Base-by-base conservation (phyloP, 2,888 invertebrate genomes). In the Eupithecia centaureata region DNA sequence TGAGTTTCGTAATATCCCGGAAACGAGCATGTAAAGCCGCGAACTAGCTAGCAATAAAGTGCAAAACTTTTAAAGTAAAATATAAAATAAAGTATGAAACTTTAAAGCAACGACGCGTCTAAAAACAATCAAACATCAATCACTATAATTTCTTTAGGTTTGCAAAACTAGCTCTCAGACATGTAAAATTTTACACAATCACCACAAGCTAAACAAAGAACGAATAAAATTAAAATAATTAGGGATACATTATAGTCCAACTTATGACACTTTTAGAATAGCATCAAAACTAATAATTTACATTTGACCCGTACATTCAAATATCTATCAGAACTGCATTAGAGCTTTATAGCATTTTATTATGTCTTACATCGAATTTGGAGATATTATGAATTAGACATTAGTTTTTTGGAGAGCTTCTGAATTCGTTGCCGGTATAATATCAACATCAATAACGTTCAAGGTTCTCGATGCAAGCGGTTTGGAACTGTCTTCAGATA, bases 311-410 rank as follows among this genome's bases (percentile, higher is more conserved):
- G 87, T 89, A 91, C 88, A 84, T 79, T 74, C 73, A 78, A 87
- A 91, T 90, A 91, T 90, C 89, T 85, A 72, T 15, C 65, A 77
- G 90, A 85, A 87, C 85, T 91, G 91, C 90, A 91, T 86, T 84
- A 81, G 84, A 82, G 77, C 76, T 72, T 66, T 67, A 67, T 59
- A 56, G n/a, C 74, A 76, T 89, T 89, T 82, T 79, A 86, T 90
- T 89, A 58, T 71, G 73, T 38, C 51, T 18, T n/a, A 81, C 85
- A 83, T 85, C 82, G 84, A 83, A 83, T 82, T 84, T 74, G 77
- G 80, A 83, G 82, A 76, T 82, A n/a, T 22, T 22, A 89, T 90
- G 87, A 86, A 88, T 89, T 71, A 82, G 75, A 82, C 83, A 88
- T 81, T 42, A 73, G 73, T 67, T 83, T 83, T 84, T 83, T 81